These are phyloP conservation scores for Pseudotriccus pelzelni DNA, from an alignment of 2,797 vertebrate species.

Conservation along the genomic window DNA sequence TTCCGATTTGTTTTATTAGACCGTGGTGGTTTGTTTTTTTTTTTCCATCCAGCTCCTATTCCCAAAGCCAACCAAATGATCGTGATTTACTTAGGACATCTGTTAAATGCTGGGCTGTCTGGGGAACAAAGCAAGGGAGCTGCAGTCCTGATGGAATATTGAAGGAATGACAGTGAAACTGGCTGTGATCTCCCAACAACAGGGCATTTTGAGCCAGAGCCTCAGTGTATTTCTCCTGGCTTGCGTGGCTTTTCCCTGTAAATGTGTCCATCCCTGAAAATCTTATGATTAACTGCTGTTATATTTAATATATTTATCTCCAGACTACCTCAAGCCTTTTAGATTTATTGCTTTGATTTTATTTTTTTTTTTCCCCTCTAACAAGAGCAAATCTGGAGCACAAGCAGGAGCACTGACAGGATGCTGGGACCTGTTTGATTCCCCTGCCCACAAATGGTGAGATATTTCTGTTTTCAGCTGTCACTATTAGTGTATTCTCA, in stretches of 20 bases:
- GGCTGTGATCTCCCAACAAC: not conserved
- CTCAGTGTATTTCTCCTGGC: not conserved
- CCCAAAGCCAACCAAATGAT: not conserved
- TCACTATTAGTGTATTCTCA: slow-evolving; percentile 27
- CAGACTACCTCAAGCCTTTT: not conserved
- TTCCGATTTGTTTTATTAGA: slow-evolving; percentile 8
- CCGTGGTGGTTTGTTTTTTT: not conserved
- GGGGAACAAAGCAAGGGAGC: slow-evolving; percentile 4
- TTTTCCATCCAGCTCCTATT: not conserved
- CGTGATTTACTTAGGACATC: slow-evolving; percentile 48
- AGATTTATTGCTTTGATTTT: not conserved
- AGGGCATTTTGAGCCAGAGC: not conserved
- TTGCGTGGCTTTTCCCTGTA: not conserved
- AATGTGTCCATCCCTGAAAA: not conserved
- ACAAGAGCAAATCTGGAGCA: not conserved
- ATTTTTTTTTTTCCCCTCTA: not conserved
- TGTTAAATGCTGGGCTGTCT: slow-evolving; percentile 29
- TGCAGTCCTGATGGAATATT: slow-evolving; percentile 20
- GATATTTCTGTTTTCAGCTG: slow-evolving; percentile 47
- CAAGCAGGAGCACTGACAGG: not conserved
- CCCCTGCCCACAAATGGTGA: not conserved
- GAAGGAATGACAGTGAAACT: not conserved
- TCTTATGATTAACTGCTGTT: not conserved
- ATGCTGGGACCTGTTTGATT: slow-evolving; percentile 13
- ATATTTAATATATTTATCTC: not conserved